Base-by-base conservation (phyloP, 1,140 invertebrate species). In the Oncopodura yosiiana region DNA sequence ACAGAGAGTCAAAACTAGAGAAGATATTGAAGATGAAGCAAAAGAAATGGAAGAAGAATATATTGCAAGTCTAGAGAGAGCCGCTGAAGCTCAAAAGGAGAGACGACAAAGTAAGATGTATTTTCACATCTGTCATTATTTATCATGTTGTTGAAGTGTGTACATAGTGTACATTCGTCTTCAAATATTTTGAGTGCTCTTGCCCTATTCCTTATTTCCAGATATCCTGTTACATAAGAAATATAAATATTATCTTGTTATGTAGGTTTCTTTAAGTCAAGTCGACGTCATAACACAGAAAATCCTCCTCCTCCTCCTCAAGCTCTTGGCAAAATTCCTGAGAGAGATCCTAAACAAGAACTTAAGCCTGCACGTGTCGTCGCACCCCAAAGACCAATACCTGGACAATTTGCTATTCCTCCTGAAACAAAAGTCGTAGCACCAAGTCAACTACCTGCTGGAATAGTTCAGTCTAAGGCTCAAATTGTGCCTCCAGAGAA, bases 41-140 rank as follows among this genome's bases (percentile, higher is more conserved):
- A 63, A 63, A 37, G 56, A 59, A 38, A 39, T 27, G 23, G 61
- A 63, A 23, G 61, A 63, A 38, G 27, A 23, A 6, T 59, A 49
- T 19, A 57, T 63, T 37, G 61, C 41, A 3, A 61, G 46, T 43
- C 38, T 61, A 36, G 62, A 63, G 46, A n/a, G n/a, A n/a, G 23
- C 50, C 14, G 9, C 12, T 30, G 14, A 12, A 37, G 4, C 19
- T 18, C 5, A 6, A 41, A 11, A 41, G 38, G 16, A 19, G 18
- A 6, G 11, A 30, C 23, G 19, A 29, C 41, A 1, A 19, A 23
- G n/a, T 27, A 49, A 41, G 37, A 56, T 1, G 32, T 38, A 55
- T 11, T 34, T 14, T 6, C 8, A 14, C 8, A 39, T 14, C 8
- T 39, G 8, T 39, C 38, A 39, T 18, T 18, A 21, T 6, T 24